phyloP scores from a whole-genome alignment of 2,888 invertebrate species.

The Conistra vaccinii region DNA sequence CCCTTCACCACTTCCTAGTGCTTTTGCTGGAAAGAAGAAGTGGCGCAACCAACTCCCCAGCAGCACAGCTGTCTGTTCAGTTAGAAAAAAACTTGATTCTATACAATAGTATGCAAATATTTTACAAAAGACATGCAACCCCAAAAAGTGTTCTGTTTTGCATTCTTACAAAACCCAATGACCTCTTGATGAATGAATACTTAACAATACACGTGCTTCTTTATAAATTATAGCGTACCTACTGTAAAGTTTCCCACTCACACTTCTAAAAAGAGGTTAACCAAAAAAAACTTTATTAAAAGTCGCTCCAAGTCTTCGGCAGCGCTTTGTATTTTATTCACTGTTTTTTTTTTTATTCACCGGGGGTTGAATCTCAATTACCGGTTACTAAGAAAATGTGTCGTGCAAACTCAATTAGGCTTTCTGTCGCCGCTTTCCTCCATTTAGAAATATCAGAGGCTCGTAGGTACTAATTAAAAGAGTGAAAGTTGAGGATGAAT shows the following conservation, averaged over 20 bases:
- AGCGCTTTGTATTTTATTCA: conserved; percentile 61
- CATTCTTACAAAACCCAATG: not conserved
- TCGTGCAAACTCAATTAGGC: conserved; percentile 67
- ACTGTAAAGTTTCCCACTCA: conserved; percentile 32
- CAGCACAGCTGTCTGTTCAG: too few relatives aligned
- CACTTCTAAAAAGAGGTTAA: conserved; percentile 49
- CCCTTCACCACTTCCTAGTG: too few relatives aligned
- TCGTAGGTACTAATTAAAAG: conserved; percentile 53
- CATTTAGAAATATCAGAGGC: conserved; percentile 47
- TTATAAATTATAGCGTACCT: conserved; percentile 11
- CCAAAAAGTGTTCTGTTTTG: not conserved
- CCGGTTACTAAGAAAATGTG: conserved; percentile 64
- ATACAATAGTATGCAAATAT: too few relatives aligned
- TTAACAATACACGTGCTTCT: conserved; percentile 2
- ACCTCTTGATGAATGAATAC: not conserved
- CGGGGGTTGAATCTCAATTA: conserved; percentile 65
- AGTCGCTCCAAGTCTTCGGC: conserved; percentile 51
- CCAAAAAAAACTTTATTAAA: conserved; percentile 64
- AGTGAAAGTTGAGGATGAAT: conserved; percentile 45
- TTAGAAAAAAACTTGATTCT: too few relatives aligned
- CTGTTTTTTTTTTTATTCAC: conserved; percentile 58
- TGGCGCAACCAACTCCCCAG: too few relatives aligned
- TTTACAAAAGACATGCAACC: not conserved
- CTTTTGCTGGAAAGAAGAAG: too few relatives aligned
- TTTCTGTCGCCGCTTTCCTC: conserved; percentile 43